Conservation (phyloP, 2,888 invertebrate species). For the Onchidella celtica region DNA sequence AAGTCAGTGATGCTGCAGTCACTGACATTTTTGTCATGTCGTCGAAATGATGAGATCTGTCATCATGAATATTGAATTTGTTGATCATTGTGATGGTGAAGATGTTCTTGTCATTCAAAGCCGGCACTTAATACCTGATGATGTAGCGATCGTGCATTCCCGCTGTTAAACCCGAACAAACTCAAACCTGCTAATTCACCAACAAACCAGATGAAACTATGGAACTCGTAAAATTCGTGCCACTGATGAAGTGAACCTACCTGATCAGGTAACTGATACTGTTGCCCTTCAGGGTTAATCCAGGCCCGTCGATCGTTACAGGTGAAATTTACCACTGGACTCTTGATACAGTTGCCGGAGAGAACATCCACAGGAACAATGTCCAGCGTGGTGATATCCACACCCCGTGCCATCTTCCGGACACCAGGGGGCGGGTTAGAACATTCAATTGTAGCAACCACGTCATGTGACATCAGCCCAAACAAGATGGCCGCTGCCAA, state of each 20-base stretch:
- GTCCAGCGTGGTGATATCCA: slow-evolving; percentile 50
- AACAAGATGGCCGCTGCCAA: not conserved
- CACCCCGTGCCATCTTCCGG: slow-evolving; percentile 38
- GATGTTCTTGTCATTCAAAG: too few species aligned
- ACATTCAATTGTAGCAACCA: slow-evolving; percentile 1
- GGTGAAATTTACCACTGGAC: slow-evolving; percentile 42
- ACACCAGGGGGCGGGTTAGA: slow-evolving; percentile 46
- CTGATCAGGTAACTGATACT: slow-evolving; percentile 50
- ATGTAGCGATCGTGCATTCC: too few species aligned
- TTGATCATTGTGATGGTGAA: too few species aligned
- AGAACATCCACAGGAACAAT: slow-evolving; percentile 27
- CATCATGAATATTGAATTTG: too few species aligned
- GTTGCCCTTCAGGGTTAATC: not conserved
- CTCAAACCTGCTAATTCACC: too few species aligned
- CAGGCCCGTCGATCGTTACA: slow-evolving; percentile 21
- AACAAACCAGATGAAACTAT: too few species aligned
- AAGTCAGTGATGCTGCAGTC: too few species aligned
- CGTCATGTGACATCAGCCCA: not conserved
- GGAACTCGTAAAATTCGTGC: too few species aligned
- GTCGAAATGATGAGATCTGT: too few species aligned
- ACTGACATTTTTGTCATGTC: too few species aligned
- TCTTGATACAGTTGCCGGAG: slow-evolving; percentile 28
- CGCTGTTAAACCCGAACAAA: too few species aligned
- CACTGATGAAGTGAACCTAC: not conserved
- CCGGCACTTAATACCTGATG: too few species aligned